These are phyloP conservation scores for Glaucomys volans DNA, from an alignment of 2,113 vertebrate species.

Conservation along the genomic window DNA sequence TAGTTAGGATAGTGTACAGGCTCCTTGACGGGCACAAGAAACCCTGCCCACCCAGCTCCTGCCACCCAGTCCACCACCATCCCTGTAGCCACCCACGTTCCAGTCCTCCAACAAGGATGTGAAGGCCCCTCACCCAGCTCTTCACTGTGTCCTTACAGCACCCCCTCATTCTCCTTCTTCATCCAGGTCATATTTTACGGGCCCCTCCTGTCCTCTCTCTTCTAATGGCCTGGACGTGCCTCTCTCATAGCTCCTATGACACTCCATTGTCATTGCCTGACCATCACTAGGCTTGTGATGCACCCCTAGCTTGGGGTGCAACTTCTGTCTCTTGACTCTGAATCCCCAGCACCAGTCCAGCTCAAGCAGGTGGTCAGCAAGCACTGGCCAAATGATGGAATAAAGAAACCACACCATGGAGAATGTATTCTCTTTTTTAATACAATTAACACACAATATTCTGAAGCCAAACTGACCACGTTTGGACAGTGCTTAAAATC, in stretches of 20 bases:
- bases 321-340: not conserved
- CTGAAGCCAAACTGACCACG: not conserved
- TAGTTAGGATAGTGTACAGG: rapidly evolving
- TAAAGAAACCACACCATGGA: not conserved
- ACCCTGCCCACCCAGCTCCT: not conserved
- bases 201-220: no score
- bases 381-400: not conserved
- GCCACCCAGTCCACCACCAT: no score
- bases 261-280: not conserved
- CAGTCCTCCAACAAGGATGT: not conserved
- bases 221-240: not conserved
- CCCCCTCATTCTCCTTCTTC: not conserved
- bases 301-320: not conserved
- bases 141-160: not conserved
- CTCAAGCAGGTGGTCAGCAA: not conserved
- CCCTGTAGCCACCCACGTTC: not conserved
- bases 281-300: no score
- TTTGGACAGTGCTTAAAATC: not conserved
- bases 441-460: rapidly evolving
- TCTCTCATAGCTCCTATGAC: not conserved
- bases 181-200: not conserved
- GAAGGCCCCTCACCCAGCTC: no score
- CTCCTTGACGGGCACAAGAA: not conserved
- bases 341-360: not conserved
- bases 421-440: not conserved